Conservation (phyloP, 2,888 invertebrate species). For the Drosophila aldrichi region DNA sequence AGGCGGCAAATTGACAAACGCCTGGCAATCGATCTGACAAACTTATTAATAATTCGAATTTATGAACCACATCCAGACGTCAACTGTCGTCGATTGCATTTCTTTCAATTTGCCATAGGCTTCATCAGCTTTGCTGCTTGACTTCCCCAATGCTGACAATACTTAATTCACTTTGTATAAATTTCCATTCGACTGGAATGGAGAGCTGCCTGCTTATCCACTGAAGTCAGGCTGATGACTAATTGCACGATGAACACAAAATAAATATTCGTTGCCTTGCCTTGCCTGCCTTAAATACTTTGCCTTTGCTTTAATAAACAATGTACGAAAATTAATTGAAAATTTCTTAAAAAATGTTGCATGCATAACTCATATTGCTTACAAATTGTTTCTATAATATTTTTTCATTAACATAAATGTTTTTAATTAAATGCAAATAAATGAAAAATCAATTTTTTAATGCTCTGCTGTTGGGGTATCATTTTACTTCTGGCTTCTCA, state of each 20-base stretch:
- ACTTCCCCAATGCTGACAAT: neutral
- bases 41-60: slow-evolving; percentile 63
- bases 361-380: neutral
- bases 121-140: neutral
- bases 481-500: slow-evolving; percentile 8
- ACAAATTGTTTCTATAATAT: neutral
- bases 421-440: slow-evolving; percentile 21
- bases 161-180: too few relatives aligned
- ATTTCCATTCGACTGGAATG: too few relatives aligned
- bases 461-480: neutral
- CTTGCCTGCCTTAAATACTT: neutral
- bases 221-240: too few relatives aligned
- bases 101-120: neutral
- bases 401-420: neutral
- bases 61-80: slow-evolving; percentile 20
- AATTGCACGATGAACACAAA: too few relatives aligned
- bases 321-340: neutral
- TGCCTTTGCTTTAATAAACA: too few relatives aligned
- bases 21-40: slow-evolving; percentile 32
- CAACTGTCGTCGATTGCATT: slow-evolving; percentile 20
- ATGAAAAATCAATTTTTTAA: slow-evolving; percentile 2
- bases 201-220: too few relatives aligned
- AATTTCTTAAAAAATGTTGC: neutral
- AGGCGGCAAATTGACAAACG: slow-evolving; percentile 71
- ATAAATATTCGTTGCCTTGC: too few relatives aligned